Evolutionary conservation across 2,888 invertebrate species (phyloP).

Genomic region (Aromia moschata): DNA sequence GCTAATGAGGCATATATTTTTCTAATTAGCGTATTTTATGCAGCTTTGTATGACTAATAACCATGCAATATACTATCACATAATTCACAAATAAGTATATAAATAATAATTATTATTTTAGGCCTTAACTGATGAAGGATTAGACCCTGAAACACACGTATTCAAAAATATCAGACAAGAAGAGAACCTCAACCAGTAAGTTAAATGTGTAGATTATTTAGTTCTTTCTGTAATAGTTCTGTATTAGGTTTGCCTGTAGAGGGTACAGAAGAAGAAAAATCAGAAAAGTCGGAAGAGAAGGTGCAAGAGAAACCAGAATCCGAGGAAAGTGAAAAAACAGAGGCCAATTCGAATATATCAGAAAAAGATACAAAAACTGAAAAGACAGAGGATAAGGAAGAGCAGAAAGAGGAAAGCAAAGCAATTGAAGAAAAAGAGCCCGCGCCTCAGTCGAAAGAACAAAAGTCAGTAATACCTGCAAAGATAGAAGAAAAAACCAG

Average conservation of each 20-base stretch:
- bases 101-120: too few species aligned
- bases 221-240: slow-evolving; percentile 1
- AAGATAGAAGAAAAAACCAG: slow-evolving; percentile 26
- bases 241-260: slow-evolving; percentile 30
- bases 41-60: too few species aligned
- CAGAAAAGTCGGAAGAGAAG: slow-evolving; percentile 41
- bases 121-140: slow-evolving; percentile 75
- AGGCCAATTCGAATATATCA: not conserved
- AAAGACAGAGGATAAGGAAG: slow-evolving; percentile 17
- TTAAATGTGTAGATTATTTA: slow-evolving; percentile 6
- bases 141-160: slow-evolving; percentile 76
- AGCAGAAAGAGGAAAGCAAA: slow-evolving; percentile 31
- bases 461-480: slow-evolving; percentile 31
- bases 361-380: slow-evolving; percentile 18
- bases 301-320: slow-evolving; percentile 56
- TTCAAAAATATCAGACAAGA: slow-evolving; percentile 65
- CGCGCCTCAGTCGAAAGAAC: slow-evolving; percentile 36
- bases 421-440: slow-evolving; percentile 4
- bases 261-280: slow-evolving; percentile 30
- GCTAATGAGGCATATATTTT: too few species aligned
- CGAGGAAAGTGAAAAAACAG: slow-evolving; percentile 5
- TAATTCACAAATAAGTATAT: too few species aligned
- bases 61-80: too few species aligned
- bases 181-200: slow-evolving; percentile 39
- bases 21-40: too few species aligned